A percentile compares a stretch with the other conserved stretches of the same genome.
Conservation (phyloP, 2,113 vertebrate genomes). For the Gymnocephalus cernua region DNA sequence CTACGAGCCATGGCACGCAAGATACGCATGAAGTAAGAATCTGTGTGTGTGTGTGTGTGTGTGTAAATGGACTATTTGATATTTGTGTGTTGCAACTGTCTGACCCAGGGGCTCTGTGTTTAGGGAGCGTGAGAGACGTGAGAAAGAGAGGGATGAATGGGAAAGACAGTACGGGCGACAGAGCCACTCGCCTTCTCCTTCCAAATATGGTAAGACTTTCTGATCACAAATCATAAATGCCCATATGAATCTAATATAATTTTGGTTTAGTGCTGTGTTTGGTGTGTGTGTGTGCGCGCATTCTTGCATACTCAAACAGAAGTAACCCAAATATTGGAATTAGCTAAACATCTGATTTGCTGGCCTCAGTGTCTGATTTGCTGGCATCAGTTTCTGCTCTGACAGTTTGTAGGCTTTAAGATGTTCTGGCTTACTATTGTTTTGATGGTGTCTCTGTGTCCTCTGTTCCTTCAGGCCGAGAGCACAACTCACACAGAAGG, state of each 20-base stretch:
- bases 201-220: constrained; percentile 87
- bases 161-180: constrained; percentile 92
- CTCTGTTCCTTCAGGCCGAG: constrained; percentile 82
- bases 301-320: background rate
- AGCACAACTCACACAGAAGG: constrained; percentile 83
- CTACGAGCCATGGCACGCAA: constrained; percentile 96
- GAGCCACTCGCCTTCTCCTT: constrained; percentile 91
- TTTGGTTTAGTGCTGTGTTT: background rate
- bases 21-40: constrained; percentile 95
- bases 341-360: background rate
- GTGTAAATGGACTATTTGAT: constrained; percentile 23
- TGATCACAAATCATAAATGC: constrained; percentile 12
- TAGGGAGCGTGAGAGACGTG: constrained; percentile 92
- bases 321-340: constrained; percentile 31
- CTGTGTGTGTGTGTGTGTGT: constrained; percentile 19
- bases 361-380: constrained; percentile 26
- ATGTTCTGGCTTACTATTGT: constrained; percentile 53
- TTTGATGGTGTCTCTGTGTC: constrained; percentile 62
- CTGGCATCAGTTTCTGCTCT: constrained; percentile 29
- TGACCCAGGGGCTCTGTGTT: constrained; percentile 55
- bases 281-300: background rate
- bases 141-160: constrained; percentile 95
- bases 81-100: constrained; percentile 48
- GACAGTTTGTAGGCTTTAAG: constrained; percentile 42
- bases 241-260: background rate